Percentiles rank a stretch among this genome's conserved stretches.
These are phyloP conservation scores for Martes flavigula DNA, from an alignment of 2,797 vertebrate genomes.

Conservation along the genomic window DNA sequence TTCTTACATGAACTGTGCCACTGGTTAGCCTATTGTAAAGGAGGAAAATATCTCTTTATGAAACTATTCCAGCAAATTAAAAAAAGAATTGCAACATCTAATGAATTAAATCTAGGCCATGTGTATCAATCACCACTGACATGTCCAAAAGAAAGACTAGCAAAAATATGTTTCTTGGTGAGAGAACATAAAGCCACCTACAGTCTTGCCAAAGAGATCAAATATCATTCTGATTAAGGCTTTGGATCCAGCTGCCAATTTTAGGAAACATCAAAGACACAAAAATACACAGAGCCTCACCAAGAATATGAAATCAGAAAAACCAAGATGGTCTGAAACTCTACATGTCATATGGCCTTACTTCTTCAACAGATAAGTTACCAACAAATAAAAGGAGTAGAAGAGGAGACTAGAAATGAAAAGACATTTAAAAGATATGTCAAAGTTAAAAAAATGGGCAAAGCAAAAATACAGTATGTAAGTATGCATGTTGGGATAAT, in stretches of 20 bases:
- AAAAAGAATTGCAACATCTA: neutral
- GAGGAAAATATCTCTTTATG: neutral
- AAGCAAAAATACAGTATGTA: neutral
- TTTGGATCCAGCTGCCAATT: neutral
- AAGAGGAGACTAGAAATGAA: neutral
- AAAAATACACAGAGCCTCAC: neutral
- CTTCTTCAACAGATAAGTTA: neutral
- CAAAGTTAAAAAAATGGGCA: neutral
- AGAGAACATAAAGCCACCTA: neutral
- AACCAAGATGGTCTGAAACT: neutral
- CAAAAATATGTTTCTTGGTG: neutral
- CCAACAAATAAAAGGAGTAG: neutral
- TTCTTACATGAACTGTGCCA: neutral
- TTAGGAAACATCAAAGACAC: neutral
- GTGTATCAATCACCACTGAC: neutral
- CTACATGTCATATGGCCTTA: neutral
- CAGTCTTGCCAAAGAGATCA: neutral
- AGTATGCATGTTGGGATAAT: neutral
- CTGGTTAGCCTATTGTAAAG: neutral
- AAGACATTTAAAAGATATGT: neutral
- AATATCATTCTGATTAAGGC: neutral
- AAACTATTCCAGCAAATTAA: neutral
- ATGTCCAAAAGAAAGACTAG: neutral
- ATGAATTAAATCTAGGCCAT: neutral
- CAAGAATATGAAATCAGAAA: neutral